Evolutionary conservation across 2,797 vertebrate genomes (phyloP).

Genomic region (Microchirus variegatus): DNA sequence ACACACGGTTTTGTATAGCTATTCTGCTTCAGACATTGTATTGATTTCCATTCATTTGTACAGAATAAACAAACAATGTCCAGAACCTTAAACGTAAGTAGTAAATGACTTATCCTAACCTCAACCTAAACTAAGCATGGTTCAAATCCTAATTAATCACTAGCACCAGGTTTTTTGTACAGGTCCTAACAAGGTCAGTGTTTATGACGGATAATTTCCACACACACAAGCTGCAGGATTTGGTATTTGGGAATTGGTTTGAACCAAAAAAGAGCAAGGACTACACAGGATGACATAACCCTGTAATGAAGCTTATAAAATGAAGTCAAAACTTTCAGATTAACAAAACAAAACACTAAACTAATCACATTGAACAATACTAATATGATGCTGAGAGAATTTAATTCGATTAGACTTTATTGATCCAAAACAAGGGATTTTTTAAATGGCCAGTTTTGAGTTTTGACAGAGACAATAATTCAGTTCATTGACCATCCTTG

Average conservation of each 20-base stretch:
- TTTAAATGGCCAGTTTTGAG: too few relatives aligned
- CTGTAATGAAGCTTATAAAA: constrained; percentile 26
- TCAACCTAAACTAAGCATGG: too few relatives aligned
- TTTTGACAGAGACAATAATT: too few relatives aligned
- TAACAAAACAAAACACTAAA: neutral
- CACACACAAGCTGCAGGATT: constrained; percentile 6
- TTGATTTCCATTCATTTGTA: too few relatives aligned
- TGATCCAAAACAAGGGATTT: too few relatives aligned
- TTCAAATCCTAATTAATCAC: too few relatives aligned
- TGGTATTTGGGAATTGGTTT: constrained; percentile 5
- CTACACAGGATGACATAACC: constrained; percentile 5
- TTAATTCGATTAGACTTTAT: too few relatives aligned
- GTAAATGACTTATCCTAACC: too few relatives aligned
- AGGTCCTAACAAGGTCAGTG: too few relatives aligned
- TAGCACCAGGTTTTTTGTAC: too few relatives aligned
- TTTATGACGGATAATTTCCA: neutral
- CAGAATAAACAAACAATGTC: too few relatives aligned
- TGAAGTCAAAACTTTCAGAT: neutral
- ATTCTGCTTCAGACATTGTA: neutral
- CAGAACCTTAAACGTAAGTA: too few relatives aligned
- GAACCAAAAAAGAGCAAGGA: constrained; percentile 14
- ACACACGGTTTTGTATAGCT: neutral
- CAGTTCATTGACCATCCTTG: neutral
- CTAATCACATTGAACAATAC: neutral
- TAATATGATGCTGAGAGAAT: neutral